phyloP scores from a whole-genome alignment of 2,113 vertebrate genomes.

The Calcarius ornatus region DNA sequence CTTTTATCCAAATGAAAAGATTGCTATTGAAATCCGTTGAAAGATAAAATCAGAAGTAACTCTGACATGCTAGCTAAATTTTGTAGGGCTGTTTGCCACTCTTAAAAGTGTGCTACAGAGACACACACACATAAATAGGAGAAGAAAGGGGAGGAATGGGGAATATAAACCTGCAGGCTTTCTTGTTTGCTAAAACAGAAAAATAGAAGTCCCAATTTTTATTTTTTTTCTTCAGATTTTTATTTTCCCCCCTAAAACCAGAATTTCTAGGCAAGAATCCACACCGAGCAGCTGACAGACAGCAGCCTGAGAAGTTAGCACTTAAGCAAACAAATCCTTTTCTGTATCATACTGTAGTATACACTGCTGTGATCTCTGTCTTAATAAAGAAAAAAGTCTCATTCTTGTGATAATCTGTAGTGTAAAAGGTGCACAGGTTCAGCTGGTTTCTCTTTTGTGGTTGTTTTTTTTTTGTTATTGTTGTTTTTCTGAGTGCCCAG shows the following conservation, averaged over 20 bases:
- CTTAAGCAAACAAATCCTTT: background rate
- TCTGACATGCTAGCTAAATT: background rate
- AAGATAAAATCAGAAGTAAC: background rate
- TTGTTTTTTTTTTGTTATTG: background rate
- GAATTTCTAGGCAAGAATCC: background rate
- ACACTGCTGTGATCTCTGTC: background rate
- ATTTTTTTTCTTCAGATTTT: background rate
- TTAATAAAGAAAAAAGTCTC: background rate
- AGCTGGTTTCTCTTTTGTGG: background rate
- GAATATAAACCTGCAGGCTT: background rate
- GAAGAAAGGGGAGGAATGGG: background rate
- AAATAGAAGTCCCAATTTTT: rapidly evolving
- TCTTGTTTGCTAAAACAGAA: background rate
- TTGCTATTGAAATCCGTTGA: background rate
- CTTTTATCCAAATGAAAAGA: conserved; percentile 7
- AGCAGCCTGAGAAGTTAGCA: background rate
- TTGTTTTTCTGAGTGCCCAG: rapidly evolving
- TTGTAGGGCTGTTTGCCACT: background rate
- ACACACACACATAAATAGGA: rapidly evolving
- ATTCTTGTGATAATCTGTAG: background rate
- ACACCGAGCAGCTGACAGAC: background rate
- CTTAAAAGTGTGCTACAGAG: background rate
- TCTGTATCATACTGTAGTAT: rapidly evolving
- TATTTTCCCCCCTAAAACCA: background rate
- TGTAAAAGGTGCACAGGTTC: background rate